A percentile compares a stretch with the other conserved stretches of the same genome.
Conservation (phyloP, 2,113 vertebrate genomes). For the Uria aalge region DNA sequence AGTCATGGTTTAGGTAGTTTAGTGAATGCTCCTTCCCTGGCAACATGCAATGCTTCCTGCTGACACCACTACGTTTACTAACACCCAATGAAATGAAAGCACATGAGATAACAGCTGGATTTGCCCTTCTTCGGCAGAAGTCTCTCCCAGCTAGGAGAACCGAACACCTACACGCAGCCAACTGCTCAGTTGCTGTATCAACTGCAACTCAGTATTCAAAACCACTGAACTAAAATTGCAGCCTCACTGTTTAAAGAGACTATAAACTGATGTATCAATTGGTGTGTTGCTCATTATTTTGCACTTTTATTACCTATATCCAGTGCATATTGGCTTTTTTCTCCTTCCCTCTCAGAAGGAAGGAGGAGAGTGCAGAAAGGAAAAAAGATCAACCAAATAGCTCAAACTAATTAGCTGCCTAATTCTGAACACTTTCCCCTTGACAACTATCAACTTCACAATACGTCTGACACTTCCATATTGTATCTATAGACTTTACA, state of each 20-base stretch:
- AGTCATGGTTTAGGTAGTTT: background rate
- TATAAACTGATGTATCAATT: fast-evolving
- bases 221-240: background rate
- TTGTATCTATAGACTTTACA: background rate
- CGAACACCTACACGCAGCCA: background rate
- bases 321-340: background rate
- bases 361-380: background rate
- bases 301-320: background rate
- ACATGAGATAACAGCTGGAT: background rate
- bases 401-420: background rate
- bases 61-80: background rate
- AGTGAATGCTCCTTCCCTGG: background rate
- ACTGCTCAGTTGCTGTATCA: background rate
- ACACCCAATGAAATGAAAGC: background rate
- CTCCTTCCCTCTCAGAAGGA: background rate
- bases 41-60: background rate
- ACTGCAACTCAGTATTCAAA: background rate
- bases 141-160: background rate
- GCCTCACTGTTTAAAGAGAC: background rate
- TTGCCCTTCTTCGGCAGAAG: background rate
- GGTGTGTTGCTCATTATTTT: background rate
- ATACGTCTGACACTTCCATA: background rate
- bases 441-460: background rate
- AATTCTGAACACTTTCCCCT: background rate
- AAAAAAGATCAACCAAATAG: background rate